Percentiles rank a stretch among this genome's conserved stretches.
These are phyloP conservation scores for Calypte anna DNA, from an alignment of 2,113 vertebrate genomes.

Conservation along the genomic window DNA sequence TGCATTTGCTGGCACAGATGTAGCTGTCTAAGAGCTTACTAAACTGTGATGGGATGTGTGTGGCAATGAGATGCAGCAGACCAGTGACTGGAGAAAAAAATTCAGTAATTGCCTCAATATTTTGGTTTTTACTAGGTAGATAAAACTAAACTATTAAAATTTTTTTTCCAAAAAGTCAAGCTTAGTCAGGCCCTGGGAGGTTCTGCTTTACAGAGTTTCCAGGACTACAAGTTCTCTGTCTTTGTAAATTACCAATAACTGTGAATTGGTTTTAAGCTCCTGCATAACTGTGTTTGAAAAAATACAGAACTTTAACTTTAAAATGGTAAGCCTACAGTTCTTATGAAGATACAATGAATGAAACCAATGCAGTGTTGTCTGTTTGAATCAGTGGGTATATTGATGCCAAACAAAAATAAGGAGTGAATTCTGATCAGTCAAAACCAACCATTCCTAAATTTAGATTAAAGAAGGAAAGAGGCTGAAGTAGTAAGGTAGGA, in stretches of 20 bases:
- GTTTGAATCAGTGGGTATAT: not conserved
- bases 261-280: not conserved
- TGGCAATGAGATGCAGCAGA: not conserved
- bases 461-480: not conserved
- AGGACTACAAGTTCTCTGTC: not conserved
- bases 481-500: not conserved
- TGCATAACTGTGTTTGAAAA: not conserved
- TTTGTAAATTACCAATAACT: not conserved
- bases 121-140: not conserved
- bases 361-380: not conserved
- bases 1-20: slow-evolving; percentile 44
- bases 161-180: not conserved
- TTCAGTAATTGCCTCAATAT: not conserved
- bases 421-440: not conserved
- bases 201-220: not conserved
- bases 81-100: not conserved
- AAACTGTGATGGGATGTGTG: not conserved
- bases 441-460: not conserved
- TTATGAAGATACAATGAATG: not conserved
- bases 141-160: not conserved
- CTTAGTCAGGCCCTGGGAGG: not conserved
- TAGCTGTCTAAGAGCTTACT: not conserved
- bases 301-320: not conserved
- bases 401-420: not conserved
- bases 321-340: not conserved